A percentile compares a stretch with the other conserved stretches of the same genome.
Conservation (phyloP, 2,888 invertebrate species). For the Phrixothrix hirtus region DNA sequence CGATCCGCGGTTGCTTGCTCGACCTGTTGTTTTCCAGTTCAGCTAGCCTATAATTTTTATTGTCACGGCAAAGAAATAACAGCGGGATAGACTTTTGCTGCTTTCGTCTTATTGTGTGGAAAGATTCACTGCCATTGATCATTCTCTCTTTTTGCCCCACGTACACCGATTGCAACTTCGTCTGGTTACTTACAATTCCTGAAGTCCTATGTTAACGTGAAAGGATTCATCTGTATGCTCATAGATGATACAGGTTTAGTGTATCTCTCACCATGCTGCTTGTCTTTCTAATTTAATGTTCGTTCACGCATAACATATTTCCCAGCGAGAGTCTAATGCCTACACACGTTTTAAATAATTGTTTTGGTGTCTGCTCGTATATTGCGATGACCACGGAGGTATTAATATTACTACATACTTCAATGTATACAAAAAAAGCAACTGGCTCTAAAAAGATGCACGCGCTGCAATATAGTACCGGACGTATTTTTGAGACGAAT, state of each 20-base stretch:
- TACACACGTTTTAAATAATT: conserved; percentile 52
- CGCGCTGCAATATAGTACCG: conserved; percentile 3
- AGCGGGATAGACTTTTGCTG: conserved; percentile 57
- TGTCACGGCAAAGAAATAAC: conserved; percentile 63
- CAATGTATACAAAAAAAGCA: conserved; percentile 1
- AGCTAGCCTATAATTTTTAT: conserved; percentile 66
- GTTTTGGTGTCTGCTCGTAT: conserved; percentile 45
- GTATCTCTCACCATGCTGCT: conserved; percentile 49
- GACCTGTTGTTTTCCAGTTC: conserved; percentile 65
- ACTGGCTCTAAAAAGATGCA: conserved; percentile 6
- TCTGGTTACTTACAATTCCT: conserved; percentile 7
- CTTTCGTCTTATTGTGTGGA: conserved; percentile 49
- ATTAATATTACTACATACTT: conserved; percentile 27
- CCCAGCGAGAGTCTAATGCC: conserved; percentile 51
- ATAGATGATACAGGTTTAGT: conserved; percentile 41
- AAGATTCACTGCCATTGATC: conserved; percentile 54
- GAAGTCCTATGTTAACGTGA: conserved; percentile 26
- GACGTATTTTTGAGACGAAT: conserved; percentile 12
- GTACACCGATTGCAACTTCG: conserved; percentile 32
- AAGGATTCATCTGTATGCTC: conserved; percentile 32
- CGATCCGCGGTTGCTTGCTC: conserved; percentile 57
- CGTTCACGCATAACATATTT: conserved; percentile 52
- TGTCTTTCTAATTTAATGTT: conserved; percentile 53
- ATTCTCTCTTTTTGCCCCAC: conserved; percentile 39
- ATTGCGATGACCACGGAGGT: conserved; percentile 34